Evolutionary conservation across 2,797 vertebrate species (phyloP).

Genomic region (Nyctalus aviator): DNA sequence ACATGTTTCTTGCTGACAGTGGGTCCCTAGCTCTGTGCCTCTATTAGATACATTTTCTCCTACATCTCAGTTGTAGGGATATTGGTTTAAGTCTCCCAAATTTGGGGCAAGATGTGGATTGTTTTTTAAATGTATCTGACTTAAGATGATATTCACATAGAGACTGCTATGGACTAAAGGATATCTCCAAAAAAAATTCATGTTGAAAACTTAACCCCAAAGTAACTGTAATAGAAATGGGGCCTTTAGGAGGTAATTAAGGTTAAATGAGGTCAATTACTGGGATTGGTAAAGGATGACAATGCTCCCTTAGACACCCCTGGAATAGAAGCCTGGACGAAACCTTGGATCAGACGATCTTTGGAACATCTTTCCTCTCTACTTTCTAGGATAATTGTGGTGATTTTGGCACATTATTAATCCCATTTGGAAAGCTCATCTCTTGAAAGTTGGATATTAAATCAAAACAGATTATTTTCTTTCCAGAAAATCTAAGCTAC

Average conservation of each 20-base stretch:
- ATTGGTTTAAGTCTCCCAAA: background rate
- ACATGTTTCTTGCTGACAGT: background rate
- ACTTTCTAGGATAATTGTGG: slow-evolving; percentile 69
- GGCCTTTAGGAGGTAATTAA: background rate
- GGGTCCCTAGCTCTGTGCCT: background rate
- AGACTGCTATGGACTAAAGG: background rate
- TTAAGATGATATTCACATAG: background rate
- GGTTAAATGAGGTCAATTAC: background rate
- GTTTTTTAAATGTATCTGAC: slow-evolving; percentile 27
- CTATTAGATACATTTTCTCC: background rate
- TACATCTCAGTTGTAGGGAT: background rate
- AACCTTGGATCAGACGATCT: slow-evolving; percentile 33
- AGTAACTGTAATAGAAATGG: background rate
- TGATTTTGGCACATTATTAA: slow-evolving; percentile 54
- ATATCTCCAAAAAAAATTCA: background rate
- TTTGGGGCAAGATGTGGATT: background rate
- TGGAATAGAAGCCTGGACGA: slow-evolving; percentile 24
- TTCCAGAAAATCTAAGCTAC: slow-evolving; percentile 62
- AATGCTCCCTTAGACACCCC: background rate
- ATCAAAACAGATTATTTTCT: slow-evolving; percentile 67
- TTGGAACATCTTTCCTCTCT: slow-evolving; percentile 29
- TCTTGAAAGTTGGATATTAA: slow-evolving; percentile 66
- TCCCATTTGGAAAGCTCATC: slow-evolving; percentile 60
- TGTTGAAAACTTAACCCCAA: background rate
- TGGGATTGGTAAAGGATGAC: too few relatives aligned